phyloP scores from a whole-genome alignment of 2,113 vertebrate genomes.

The Tenrec ecaudatus region DNA sequence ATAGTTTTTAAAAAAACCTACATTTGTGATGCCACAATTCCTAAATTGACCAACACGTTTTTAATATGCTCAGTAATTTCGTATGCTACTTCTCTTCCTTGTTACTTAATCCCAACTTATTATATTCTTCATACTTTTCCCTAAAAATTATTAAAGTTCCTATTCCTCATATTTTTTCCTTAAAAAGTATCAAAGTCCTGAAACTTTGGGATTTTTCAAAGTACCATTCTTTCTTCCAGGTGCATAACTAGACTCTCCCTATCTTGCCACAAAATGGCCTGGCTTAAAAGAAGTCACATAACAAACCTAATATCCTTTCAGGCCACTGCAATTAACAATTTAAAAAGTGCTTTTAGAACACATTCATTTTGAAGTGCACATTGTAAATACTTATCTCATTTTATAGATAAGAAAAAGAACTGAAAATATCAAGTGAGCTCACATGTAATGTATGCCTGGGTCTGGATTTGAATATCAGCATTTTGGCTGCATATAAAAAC shows the following conservation, averaged over 20 bases:
- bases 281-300: slow-evolving; percentile 7
- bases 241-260: background rate
- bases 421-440: slow-evolving; percentile 13
- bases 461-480: slow-evolving; percentile 13
- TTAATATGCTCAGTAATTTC: background rate
- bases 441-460: slow-evolving; percentile 15
- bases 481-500: slow-evolving; percentile 17
- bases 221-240: slow-evolving; percentile 4
- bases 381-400: background rate
- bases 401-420: slow-evolving; percentile 3
- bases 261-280: background rate
- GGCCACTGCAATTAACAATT: slow-evolving; percentile 15
- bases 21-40: background rate
- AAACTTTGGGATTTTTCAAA: background rate
- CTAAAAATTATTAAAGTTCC: background rate
- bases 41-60: background rate
- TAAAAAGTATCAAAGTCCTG: slow-evolving; percentile 9
- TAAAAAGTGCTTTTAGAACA: slow-evolving; percentile 29
- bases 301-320: background rate
- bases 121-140: background rate
- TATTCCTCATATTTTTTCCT: background rate
- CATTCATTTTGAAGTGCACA: background rate
- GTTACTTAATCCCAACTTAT: slow-evolving; percentile 2
- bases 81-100: background rate
- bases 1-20: background rate